Conservation (phyloP, 2,888 invertebrate genomes). For the Plebejus anna region DNA sequence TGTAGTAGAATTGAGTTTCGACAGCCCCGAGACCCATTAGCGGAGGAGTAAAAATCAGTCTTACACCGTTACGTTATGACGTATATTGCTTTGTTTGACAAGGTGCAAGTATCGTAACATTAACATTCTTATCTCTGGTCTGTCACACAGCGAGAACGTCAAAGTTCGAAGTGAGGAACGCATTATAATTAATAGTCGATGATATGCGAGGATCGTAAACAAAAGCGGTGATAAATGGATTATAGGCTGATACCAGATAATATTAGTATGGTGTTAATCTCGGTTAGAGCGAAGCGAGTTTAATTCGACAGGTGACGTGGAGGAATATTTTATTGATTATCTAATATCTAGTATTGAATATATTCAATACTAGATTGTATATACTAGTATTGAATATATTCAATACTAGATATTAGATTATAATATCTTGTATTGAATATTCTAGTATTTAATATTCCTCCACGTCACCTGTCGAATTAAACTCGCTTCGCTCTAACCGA, state of each 20-base stretch:
- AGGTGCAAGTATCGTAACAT: slow-evolving; percentile 70
- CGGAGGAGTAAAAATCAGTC: slow-evolving; percentile 35
- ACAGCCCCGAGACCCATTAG: slow-evolving; percentile 28
- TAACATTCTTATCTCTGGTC: slow-evolving; percentile 78
- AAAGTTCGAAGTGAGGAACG: slow-evolving; percentile 78
- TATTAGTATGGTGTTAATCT: slow-evolving; percentile 71
- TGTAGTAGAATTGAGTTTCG: slow-evolving; percentile 48
- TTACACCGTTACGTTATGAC: slow-evolving; percentile 43
- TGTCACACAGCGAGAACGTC: slow-evolving; percentile 78
- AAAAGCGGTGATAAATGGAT: slow-evolving; percentile 80
- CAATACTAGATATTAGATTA: neutral
- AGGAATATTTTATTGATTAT: neutral
- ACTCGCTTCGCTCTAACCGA: slow-evolving; percentile 53
- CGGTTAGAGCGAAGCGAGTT: slow-evolving; percentile 51
- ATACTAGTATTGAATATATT: no score
- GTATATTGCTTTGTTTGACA: slow-evolving; percentile 44
- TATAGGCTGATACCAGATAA: slow-evolving; percentile 74
- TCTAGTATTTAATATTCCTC: neutral
- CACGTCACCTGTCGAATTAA: neutral
- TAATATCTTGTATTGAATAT: no score
- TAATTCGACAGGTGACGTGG: neutral
- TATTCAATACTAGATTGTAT: no score
- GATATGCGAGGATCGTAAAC: slow-evolving; percentile 78
- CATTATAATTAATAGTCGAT: slow-evolving; percentile 79
- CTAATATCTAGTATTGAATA: neutral